These are phyloP conservation scores for Aspidiotus rigidus DNA, from an alignment of 2,888 invertebrate genomes.

Conservation along the genomic window DNA sequence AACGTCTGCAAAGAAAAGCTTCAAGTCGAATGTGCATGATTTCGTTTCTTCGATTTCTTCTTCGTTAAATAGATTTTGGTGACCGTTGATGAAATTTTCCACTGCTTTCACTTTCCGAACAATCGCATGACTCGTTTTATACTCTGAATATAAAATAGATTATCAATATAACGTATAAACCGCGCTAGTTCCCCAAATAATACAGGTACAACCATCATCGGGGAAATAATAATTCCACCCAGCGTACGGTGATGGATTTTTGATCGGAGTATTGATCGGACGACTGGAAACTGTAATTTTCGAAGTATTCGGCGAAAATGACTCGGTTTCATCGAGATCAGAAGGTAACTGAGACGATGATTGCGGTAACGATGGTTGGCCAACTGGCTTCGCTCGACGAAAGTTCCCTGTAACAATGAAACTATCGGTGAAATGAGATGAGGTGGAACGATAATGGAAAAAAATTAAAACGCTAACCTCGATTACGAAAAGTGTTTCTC, in stretches of 20 bases:
- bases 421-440: too few relatives aligned
- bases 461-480: slow-evolving; percentile 3
- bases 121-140: slow-evolving; percentile 46
- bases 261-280: too few relatives aligned
- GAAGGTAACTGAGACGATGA: too few relatives aligned
- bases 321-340: background rate
- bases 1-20: slow-evolving; percentile 49
- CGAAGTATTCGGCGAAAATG: background rate
- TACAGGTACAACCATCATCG: slow-evolving; percentile 49
- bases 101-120: slow-evolving; percentile 48
- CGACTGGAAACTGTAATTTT: too few relatives aligned
- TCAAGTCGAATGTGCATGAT: slow-evolving; percentile 53
- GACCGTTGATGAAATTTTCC: slow-evolving; percentile 49
- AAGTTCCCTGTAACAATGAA: too few relatives aligned
- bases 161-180: slow-evolving; percentile 17
- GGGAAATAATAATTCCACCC: slow-evolving; percentile 74
- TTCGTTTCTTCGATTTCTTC: slow-evolving; percentile 52
- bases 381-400: too few relatives aligned
- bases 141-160: slow-evolving; percentile 42
- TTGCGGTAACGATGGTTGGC: too few relatives aligned
- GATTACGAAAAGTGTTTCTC: slow-evolving; percentile 14
- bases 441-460: background rate
- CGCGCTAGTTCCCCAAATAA: slow-evolving; percentile 34
- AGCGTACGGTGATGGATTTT: slow-evolving; percentile 46
- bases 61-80: slow-evolving; percentile 47